Base-by-base conservation (phyloP, 2,888 invertebrate genomes). In the Abrostola tripartita region DNA sequence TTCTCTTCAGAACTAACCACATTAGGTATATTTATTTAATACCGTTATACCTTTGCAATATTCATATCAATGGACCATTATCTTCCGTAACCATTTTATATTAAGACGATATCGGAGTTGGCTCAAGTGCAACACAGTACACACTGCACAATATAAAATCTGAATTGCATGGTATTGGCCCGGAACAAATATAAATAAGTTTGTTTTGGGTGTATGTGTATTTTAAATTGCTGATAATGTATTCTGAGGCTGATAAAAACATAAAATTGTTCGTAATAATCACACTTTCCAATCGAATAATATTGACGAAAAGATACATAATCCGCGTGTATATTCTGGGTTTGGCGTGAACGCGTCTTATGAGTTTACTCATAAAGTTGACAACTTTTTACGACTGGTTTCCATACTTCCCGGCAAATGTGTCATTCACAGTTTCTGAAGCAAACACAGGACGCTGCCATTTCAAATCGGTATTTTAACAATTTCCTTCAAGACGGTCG, bases 131-230 rank as follows among this genome's bases (percentile, higher is more conserved):
- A 65, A n/a, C n/a, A n/a, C n/a, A n/a, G n/a, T n/a, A n/a, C n/a
- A n/a, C n/a, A n/a, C n/a, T n/a, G 49, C 55, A 37, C 61, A 6
- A 60, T 64, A 52, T 56, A 37, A 57, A 55, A 59, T 61, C 42
- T 61, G 51, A 68, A 51, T 61, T 62, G 52, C 49, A 52, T 41
- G 42, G 52, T 63, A 66, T 64, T 56, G 61, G 59, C 59, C 53
- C n/a, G n/a, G n/a, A 73, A 56, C 49, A 61, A 74, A 63, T 63
- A 78, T 77, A 47, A 61, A 70, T 66, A 47, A 47, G 24, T 47
- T 24, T 24, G 24, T 47, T 47, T 8, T 47, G 4, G 8, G 9
- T 14, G 14, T 24, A 24, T 24, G 14, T 47, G 9, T 9, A 14
- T 47, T 47, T 14, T 24, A 24, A 14, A 47, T 47, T 47, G 44